Evolutionary conservation across 2,113 vertebrate species (phyloP).

Genomic region (Sprattus sprattus): DNA sequence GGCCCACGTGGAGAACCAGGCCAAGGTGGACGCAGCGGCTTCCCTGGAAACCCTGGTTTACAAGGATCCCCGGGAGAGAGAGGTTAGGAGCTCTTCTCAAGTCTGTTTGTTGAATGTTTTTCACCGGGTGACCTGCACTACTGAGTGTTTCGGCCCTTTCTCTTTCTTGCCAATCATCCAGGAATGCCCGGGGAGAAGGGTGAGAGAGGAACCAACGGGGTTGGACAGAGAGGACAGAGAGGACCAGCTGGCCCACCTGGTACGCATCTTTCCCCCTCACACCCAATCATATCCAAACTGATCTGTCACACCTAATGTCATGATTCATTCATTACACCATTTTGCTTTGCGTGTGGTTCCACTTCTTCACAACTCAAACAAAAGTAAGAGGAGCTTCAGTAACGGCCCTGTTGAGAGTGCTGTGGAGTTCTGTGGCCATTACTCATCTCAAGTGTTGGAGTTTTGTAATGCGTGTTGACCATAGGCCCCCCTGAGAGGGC

Average conservation of each 20-base stretch:
- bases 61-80: constrained; percentile 90
- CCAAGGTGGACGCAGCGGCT: constrained; percentile 82
- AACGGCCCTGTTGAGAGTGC: neutral
- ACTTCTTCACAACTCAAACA: neutral
- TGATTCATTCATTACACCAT: neutral
- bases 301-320: neutral
- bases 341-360: neutral
- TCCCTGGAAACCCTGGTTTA: constrained; percentile 85
- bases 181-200: constrained; percentile 93
- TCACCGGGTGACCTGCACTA: neutral
- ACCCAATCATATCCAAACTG: neutral
- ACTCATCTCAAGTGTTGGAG: neutral
- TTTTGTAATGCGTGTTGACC: neutral
- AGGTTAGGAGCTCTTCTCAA: constrained; percentile 67
- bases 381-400: neutral
- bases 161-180: constrained; percentile 50
- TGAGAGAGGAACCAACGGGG: constrained; percentile 81
- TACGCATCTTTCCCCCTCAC: constrained; percentile 55
- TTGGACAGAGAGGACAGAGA: constrained; percentile 83
- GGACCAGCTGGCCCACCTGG: constrained; percentile 86
- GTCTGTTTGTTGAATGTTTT: neutral
- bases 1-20: constrained; percentile 89
- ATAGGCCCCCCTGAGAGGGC: constrained; percentile 28
- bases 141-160: neutral
- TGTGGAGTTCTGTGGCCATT: neutral